phyloP scores from a whole-genome alignment of 2,113 vertebrate genomes.

The Pollimyrus isidori region DNA sequence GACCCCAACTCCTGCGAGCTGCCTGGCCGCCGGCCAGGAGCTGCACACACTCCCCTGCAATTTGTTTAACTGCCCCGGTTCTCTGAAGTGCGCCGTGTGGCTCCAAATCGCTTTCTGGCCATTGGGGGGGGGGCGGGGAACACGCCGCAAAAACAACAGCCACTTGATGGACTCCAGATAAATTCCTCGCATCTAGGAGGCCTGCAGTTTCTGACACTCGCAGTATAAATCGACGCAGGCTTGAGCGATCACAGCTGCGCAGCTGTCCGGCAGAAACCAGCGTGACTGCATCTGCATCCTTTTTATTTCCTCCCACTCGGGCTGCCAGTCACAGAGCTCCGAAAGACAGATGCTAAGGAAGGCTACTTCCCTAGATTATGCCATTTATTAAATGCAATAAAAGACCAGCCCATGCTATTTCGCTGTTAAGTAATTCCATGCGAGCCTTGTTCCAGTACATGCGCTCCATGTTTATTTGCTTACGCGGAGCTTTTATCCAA shows the following conservation, averaged over 20 bases:
- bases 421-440: neutral
- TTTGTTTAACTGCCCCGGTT: conserved; percentile 1
- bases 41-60: neutral
- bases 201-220: conserved; percentile 7
- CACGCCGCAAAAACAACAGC: neutral
- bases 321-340: neutral
- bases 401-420: neutral
- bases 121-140: conserved; percentile 16
- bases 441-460: neutral
- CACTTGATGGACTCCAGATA: conserved; percentile 17
- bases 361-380: neutral
- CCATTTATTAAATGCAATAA: conserved; percentile 3
- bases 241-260: neutral
- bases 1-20: neutral
- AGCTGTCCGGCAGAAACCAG: neutral
- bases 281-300: neutral
- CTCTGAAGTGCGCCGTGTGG: neutral
- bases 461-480: neutral
- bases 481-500: neutral
- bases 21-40: neutral
- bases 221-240: neutral
- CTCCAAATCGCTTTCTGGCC: conserved; percentile 4
- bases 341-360: conserved; percentile 6
- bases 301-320: neutral
- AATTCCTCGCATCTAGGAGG: conserved; percentile 9